Base-by-base conservation (phyloP, 1,140 invertebrate species). In the Caenorhabditis latens region DNA sequence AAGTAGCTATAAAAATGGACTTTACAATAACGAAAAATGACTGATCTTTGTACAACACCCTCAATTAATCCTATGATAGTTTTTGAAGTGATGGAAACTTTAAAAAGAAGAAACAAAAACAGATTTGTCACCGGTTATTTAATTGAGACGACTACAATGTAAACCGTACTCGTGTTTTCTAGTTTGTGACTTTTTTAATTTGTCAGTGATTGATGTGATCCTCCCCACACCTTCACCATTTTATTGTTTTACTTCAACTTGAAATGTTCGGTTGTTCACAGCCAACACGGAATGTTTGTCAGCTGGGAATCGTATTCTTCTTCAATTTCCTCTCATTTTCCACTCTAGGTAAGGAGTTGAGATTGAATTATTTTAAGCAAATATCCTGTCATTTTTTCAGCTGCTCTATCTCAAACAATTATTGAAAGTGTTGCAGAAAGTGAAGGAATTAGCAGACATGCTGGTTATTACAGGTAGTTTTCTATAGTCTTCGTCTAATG, bases 291-390 rank as follows among this genome's bases (percentile, higher is more conserved):
- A 79, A 79, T 79, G 53, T 79, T 79, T 79, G n/a, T 79, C 71
- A 79, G 53, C 21, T 79, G 43, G 71, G 46, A 11, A 11, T 21
- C 40, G 71, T 79, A 13, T 79, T 79, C n/a, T 79, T 79, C 71
- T 79, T 79, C 71, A 79, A 79, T 24, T 79, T 50, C n/a, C 53
- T 79, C 21, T 79, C 71, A 13, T 50, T 79, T 14, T 79, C 21
- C 46, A 79, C 71, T 2, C 46, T 79, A 21, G 50, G 71, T 79
- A 79, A 32, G 32, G 32, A 50, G 71, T 50, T 50, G 11, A 8
- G 0, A 43, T 16, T 7, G 42, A 24, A 9, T 1, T 53, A 8
- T 53, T 50, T 32, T 32, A 32, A 32, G 32, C 32, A 16, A 16
- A 53, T 8, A 53, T 53, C 11, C 50, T 53, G 50, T 14, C 3